phyloP scores from a whole-genome alignment of 2,113 vertebrate species.

The Zosterops pallidus region DNA sequence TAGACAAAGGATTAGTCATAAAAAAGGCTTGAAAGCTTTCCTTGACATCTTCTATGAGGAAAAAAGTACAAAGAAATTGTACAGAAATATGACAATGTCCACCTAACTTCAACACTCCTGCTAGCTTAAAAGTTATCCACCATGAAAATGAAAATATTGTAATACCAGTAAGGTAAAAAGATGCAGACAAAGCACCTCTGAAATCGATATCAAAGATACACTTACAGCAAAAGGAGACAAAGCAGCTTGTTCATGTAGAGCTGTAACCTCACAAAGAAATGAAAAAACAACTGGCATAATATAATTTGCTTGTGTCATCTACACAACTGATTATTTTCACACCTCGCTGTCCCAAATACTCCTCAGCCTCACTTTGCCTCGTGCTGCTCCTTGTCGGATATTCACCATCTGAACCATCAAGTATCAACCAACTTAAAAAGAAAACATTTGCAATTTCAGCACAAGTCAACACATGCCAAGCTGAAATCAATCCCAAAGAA shows the following conservation, averaged over 20 bases:
- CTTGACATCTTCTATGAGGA: background rate
- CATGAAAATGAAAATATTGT: background rate
- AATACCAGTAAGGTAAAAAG: background rate
- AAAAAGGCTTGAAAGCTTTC: background rate
- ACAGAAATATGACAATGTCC: background rate
- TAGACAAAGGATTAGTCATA: background rate
- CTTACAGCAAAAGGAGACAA: background rate
- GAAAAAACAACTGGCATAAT: background rate
- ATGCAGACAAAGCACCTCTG: background rate
- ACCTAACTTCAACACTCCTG: background rate
- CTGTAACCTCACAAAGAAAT: background rate
- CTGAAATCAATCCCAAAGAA: background rate
- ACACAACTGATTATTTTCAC: background rate
- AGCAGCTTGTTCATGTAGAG: background rate
- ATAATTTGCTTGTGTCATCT: background rate
- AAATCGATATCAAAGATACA: background rate
- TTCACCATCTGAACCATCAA: background rate
- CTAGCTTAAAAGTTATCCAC: background rate
- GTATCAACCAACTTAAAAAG: background rate
- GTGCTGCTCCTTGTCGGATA: background rate
- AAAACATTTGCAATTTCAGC: slow-evolving; percentile 17
- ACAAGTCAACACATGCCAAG: slow-evolving; percentile 16
- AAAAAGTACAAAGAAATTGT: background rate
- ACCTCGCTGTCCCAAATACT: background rate
- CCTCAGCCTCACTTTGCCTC: background rate